Conservation (phyloP, 64 coral and sea anemone genomes). For the Pachyseris speciosa region DNA sequence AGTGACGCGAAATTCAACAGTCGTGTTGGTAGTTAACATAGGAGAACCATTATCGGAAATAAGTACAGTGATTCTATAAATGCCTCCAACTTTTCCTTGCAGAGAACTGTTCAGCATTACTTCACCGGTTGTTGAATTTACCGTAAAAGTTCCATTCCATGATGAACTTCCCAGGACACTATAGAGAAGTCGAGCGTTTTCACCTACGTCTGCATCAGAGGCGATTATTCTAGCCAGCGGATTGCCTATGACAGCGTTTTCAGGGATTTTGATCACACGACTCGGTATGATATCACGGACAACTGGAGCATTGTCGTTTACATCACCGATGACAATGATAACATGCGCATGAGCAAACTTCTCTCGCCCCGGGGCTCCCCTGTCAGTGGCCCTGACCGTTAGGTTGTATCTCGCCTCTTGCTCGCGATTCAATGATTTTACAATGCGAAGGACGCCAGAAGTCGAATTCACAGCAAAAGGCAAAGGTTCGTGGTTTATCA, state of each 20-base stretch:
- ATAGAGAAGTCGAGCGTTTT: slow-evolving; percentile 19
- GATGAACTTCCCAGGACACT: background rate
- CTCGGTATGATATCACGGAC: slow-evolving; percentile 24
- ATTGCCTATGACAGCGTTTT: slow-evolving; percentile 30
- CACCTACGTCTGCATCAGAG: slow-evolving; percentile 50
- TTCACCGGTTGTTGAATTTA: slow-evolving; percentile 62
- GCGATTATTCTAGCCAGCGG: slow-evolving; percentile 25
- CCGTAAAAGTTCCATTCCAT: background rate
- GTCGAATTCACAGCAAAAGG: slow-evolving; percentile 50
- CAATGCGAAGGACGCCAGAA: slow-evolving; percentile 31
- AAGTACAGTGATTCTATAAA: slow-evolving; percentile 5
- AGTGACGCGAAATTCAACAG: slow-evolving; percentile 44
- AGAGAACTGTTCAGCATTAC: slow-evolving; percentile 49
- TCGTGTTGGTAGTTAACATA: slow-evolving; percentile 14
- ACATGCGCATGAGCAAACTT: slow-evolving; percentile 8
- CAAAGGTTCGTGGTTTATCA: slow-evolving; percentile 9
- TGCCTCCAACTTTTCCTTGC: slow-evolving; percentile 48
- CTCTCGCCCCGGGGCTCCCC: slow-evolving; percentile 54
- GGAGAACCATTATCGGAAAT: slow-evolving; percentile 48
- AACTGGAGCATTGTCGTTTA: slow-evolving; percentile 61
- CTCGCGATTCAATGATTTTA: slow-evolving; percentile 31
- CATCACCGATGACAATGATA: slow-evolving; percentile 12
- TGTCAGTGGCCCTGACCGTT: slow-evolving; percentile 54
- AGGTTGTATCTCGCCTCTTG: slow-evolving; percentile 44
- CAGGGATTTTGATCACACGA: slow-evolving; percentile 41